Conservation (phyloP, 2,113 vertebrate species). For the Chinchilla lanigera region DNA sequence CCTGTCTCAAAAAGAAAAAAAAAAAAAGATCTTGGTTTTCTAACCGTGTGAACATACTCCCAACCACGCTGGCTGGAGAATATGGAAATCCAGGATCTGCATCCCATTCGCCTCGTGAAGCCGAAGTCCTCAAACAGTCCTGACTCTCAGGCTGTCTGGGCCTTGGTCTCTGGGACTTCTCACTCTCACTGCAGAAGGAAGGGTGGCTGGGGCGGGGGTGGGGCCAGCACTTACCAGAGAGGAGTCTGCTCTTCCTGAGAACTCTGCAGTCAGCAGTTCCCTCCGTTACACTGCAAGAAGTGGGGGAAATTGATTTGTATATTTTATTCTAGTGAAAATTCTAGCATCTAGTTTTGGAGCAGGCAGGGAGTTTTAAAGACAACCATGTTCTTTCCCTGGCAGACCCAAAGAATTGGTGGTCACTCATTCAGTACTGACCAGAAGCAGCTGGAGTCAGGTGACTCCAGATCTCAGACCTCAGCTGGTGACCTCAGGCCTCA, state of each 20-base stretch:
- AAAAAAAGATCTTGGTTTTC: constrained; percentile 20
- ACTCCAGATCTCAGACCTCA: not conserved
- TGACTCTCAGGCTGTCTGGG: not conserved
- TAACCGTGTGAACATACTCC: not conserved
- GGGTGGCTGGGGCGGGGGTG: not conserved
- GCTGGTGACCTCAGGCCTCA: not conserved
- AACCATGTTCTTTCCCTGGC: not conserved
- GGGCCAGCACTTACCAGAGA: not conserved
- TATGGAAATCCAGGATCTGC: not conserved
- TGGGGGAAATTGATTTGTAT: not conserved
- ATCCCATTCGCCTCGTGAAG: not conserved
- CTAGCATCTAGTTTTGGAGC: not conserved
- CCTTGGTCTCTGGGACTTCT: too few relatives aligned
- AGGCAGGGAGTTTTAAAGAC: not conserved
- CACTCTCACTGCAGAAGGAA: too few relatives aligned
- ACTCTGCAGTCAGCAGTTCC: not conserved
- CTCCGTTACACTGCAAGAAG: not conserved
- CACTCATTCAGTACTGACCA: not conserved
- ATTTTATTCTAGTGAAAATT: not conserved
- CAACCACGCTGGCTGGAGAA: not conserved
- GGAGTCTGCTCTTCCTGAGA: not conserved
- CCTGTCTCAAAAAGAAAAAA: too few relatives aligned
- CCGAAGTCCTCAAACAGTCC: not conserved
- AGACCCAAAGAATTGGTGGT: not conserved
- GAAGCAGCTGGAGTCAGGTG: not conserved